These are phyloP conservation scores for Callinectes sapidus DNA, from an alignment of 2,888 invertebrate species.

Conservation along the genomic window DNA sequence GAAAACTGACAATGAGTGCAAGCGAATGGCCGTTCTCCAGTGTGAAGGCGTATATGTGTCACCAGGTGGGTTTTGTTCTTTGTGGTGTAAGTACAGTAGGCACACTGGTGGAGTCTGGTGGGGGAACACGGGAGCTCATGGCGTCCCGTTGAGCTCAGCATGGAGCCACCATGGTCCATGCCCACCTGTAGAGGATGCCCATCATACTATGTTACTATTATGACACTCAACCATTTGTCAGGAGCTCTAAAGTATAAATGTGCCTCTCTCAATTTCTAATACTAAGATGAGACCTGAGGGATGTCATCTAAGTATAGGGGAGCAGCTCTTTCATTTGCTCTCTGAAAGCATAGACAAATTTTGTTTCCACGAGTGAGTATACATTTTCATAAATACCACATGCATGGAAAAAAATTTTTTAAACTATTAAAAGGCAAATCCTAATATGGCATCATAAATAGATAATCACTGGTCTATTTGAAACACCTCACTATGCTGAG, in stretches of 20 bases:
- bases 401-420: too few species aligned
- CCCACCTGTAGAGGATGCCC: constrained; percentile 61
- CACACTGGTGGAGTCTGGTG: constrained; percentile 44
- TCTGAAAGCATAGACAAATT: too few species aligned
- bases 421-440: too few species aligned
- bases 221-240: constrained; percentile 11
- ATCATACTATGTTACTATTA: constrained; percentile 28
- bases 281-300: neutral
- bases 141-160: constrained; percentile 26
- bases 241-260: neutral
- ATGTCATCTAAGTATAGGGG: neutral
- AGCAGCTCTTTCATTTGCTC: neutral
- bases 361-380: too few species aligned
- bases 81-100: constrained; percentile 48
- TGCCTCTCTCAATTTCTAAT: neutral
- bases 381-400: too few species aligned
- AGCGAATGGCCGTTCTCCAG: constrained; percentile 62
- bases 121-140: neutral
- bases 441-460: too few species aligned
- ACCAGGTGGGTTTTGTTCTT: constrained; percentile 49
- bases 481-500: too few species aligned
- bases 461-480: too few species aligned
- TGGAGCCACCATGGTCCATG: constrained; percentile 28
- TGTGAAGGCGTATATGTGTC: constrained; percentile 57
- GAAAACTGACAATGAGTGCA: constrained; percentile 61